These are phyloP conservation scores for Anadara kagoshimensis DNA, from an alignment of 1,140 invertebrate species.

Conservation along the genomic window DNA sequence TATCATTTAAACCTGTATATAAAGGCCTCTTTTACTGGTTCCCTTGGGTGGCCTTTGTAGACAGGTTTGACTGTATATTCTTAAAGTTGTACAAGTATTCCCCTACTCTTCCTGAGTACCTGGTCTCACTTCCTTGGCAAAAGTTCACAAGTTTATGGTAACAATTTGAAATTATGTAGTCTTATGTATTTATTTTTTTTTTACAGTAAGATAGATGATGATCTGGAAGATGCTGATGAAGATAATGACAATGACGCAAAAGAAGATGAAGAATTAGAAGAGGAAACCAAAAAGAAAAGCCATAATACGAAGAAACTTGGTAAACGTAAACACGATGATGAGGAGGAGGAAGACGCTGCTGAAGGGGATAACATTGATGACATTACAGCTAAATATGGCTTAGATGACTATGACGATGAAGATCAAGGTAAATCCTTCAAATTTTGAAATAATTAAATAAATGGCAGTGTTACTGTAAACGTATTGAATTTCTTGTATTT, in stretches of 20 bases:
- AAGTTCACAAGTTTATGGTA: no score
- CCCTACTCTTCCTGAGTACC: no score
- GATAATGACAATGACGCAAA: conserved; percentile 40
- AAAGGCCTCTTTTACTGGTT: no score
- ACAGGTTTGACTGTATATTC: no score
- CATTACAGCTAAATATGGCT: conserved; percentile 68
- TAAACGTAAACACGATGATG: conserved; percentile 21
- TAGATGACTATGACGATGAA: conserved; percentile 82
- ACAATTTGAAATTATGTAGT: background rate
- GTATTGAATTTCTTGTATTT: no score
- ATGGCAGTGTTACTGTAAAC: no score
- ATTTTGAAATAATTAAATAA: no score
- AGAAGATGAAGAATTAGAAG: conserved; percentile 4
- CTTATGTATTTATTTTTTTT: no score
- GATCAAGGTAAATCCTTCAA: conserved; percentile 68
- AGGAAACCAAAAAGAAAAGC: background rate
- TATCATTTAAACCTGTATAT: no score
- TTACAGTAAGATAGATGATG: conserved; percentile 42
- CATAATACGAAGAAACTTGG: conserved; percentile 8
- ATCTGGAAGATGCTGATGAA: conserved; percentile 35
- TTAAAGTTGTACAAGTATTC: no score
- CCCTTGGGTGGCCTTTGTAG: no score
- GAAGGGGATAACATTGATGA: conserved; percentile 74
- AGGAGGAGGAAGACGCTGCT: conserved; percentile 73
- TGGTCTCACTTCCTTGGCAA: no score